Conservation (phyloP, 1,140 invertebrate genomes). For the Papilio dardanus region DNA sequence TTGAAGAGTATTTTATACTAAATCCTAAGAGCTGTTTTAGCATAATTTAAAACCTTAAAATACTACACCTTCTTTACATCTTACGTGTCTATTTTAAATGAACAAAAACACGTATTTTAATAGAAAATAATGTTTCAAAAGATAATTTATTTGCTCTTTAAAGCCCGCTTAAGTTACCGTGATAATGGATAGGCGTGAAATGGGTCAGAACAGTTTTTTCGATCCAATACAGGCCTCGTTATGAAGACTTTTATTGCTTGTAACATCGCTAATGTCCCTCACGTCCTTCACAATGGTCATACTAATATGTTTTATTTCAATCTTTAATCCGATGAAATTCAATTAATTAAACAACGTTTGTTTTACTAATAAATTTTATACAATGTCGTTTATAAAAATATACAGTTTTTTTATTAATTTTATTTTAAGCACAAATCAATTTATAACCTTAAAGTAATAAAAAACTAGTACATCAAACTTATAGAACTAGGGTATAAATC, state of each 20-base stretch:
- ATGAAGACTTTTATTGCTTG: constrained; percentile 22
- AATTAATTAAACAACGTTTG: background rate
- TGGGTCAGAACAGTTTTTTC: background rate
- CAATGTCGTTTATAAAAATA: too few species aligned
- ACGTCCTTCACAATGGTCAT: constrained; percentile 17
- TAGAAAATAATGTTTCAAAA: background rate
- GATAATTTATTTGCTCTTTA: background rate
- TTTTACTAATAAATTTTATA: too few species aligned
- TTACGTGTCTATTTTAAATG: too few species aligned
- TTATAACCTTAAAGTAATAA: too few species aligned
- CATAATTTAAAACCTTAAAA: too few species aligned
- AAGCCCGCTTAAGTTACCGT: background rate
- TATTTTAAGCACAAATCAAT: too few species aligned
- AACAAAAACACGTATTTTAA: background rate
- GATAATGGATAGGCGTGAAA: constrained; percentile 19
- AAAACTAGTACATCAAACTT: too few species aligned
- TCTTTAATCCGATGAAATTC: constrained; percentile 5
- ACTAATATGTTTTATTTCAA: background rate
- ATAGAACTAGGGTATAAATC: too few species aligned
- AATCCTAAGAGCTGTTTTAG: too few species aligned
- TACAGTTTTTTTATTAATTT: too few species aligned
- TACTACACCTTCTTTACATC: too few species aligned
- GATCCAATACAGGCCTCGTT: background rate
- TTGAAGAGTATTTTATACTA: too few species aligned
- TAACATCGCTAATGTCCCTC: background rate